These are phyloP conservation scores for Ladona fulva DNA, from an alignment of 1,140 invertebrate genomes.

Conservation along the genomic window DNA sequence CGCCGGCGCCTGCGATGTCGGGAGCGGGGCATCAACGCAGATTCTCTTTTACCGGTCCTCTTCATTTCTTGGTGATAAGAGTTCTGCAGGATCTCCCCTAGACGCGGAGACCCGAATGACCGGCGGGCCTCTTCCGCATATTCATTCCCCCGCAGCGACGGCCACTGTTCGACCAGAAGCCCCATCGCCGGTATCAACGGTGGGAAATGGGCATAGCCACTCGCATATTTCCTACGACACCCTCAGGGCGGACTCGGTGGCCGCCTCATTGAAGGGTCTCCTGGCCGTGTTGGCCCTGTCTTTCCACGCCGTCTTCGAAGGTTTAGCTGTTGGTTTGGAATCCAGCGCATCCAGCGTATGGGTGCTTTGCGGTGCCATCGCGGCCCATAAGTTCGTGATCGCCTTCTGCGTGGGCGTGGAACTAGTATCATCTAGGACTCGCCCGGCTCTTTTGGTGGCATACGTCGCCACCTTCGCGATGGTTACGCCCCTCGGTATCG, in stretches of 20 bases:
- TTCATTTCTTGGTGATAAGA: not conserved
- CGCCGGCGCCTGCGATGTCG: not conserved
- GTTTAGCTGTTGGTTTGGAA: slow-evolving; percentile 69
- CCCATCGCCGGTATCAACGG: not conserved
- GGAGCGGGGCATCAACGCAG: not conserved
- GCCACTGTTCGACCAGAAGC: not conserved
- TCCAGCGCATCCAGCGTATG: slow-evolving; percentile 49
- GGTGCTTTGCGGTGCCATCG: slow-evolving; percentile 59
- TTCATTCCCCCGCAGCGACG: not conserved
- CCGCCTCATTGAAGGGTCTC: slow-evolving; percentile 47
- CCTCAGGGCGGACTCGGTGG: slow-evolving; percentile 20
- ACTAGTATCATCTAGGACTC: slow-evolving; percentile 53
- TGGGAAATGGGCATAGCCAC: not conserved
- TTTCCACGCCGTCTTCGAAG: slow-evolving; percentile 75
- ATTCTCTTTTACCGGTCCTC: not conserved
- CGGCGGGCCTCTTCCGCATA: slow-evolving; percentile 19
- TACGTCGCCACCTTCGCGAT: slow-evolving; percentile 51
- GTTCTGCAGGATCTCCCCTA: slow-evolving; percentile 14
- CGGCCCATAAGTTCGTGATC: slow-evolving; percentile 66
- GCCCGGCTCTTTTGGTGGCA: slow-evolving; percentile 44
- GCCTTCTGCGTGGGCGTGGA: slow-evolving; percentile 59
- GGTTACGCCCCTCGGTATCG: slow-evolving; percentile 61
- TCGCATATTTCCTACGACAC: slow-evolving; percentile 12
- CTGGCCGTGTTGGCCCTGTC: slow-evolving; percentile 64
- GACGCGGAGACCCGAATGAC: slow-evolving; percentile 26